Conservation (phyloP, 2,888 invertebrate genomes). For the Macrophya annulata region DNA sequence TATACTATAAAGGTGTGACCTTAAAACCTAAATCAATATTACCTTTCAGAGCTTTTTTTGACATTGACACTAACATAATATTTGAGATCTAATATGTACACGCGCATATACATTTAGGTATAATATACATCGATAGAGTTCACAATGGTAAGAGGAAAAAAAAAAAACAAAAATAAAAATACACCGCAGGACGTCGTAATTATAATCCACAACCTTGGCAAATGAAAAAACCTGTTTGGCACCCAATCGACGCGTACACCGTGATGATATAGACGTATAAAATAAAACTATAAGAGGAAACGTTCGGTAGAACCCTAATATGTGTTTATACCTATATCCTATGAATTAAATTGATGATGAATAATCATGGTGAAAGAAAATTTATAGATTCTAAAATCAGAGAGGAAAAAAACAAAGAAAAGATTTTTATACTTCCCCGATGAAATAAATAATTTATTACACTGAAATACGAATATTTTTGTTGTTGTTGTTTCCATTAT, state of each 20-base stretch:
- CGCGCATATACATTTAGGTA: not conserved
- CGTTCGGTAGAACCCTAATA: not conserved
- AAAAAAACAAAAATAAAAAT: not conserved
- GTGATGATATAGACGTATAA: not conserved
- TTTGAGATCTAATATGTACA: not conserved
- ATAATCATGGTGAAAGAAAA: not conserved
- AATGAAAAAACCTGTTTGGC: conserved; percentile 25
- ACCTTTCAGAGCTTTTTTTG: not conserved
- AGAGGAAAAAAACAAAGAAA: no score
- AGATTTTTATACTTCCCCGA: no score
- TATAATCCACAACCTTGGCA: not conserved
- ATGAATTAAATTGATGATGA: not conserved
- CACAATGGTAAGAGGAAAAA: not conserved
- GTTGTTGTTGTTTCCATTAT: no score
- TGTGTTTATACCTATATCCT: not conserved
- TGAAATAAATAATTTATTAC: no score
- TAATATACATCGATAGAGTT: not conserved
- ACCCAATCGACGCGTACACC: conserved; percentile 8
- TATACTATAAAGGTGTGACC: not conserved
- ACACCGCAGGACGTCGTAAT: not conserved
- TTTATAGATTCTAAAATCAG: no score
- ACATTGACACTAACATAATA: conserved; percentile 20
- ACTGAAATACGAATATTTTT: no score
- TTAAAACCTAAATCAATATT: conserved; percentile 11
- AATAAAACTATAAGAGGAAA: no score